Evolutionary conservation across 2,113 vertebrate genomes (phyloP), one percentile per base, ranked within the genome.

Genomic region (Perognathus longimembris): DNA sequence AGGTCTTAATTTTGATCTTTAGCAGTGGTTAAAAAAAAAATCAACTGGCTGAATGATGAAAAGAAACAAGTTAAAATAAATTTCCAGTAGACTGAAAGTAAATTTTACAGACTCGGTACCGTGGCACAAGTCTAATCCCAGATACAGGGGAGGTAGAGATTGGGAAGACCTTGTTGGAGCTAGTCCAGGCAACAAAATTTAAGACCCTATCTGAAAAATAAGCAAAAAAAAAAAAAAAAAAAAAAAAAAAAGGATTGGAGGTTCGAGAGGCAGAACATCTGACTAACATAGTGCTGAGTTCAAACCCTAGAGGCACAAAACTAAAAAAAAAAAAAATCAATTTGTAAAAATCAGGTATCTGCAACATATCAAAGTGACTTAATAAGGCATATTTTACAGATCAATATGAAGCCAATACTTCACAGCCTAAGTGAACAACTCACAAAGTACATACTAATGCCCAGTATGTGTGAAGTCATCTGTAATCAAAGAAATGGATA

Each of bases 401-500:
- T 78, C n/a, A 59, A 6, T 70, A n/a, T 36, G 64, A 76, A n/a
- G 14, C 7, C 28, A 83, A 50, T 5, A 82, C 32, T 63, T 94
- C 30, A 50, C 61, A 88, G 92, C 89, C 12, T 20, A 18, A 61
- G 14, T 30, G 22, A n/a, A n/a, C n/a, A 63, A 15, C 36, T 77
- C 69, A 67, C 2, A 70, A 81, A 89, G 81, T 74, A 79, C 17
- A 82, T 71, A 63, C 85, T 79, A 79, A 70, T 92, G 50, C 4
- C 24, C 45, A 75, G 12, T 59, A 74, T n/a, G 8, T 64, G 91
- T 26, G 6, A 75, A 40, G 42, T 40, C 10, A 78, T 32, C 71
- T 71, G 1, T 30, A 77, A 73, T 50, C 50, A 82, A 77, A 89
- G 50, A 71, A 76, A 73, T 78, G 28, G 63, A 89, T 77, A 54